Evolutionary conservation across 2,113 vertebrate genomes (phyloP).

Genomic region (Brienomyrus longianalis): DNA sequence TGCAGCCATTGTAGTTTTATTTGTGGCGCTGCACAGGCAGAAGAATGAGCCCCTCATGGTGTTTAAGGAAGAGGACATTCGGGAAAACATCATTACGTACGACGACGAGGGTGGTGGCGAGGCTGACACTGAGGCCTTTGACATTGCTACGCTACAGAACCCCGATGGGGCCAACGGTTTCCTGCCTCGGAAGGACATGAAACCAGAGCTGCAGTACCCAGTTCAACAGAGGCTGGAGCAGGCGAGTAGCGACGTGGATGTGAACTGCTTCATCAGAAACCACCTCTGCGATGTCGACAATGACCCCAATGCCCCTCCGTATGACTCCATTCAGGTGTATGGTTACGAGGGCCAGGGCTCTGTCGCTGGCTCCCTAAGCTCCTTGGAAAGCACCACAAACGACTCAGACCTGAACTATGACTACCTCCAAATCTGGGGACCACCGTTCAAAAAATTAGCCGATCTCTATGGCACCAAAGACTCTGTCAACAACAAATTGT

Average conservation of each 20-base stretch:
- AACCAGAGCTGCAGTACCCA: conserved; percentile 86
- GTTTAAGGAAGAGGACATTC: conserved; percentile 94
- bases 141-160: conserved; percentile 95
- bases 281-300: conserved; percentile 87
- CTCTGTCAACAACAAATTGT: conserved; percentile 84
- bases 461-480: conserved; percentile 99
- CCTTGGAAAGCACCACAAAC: conserved; percentile 89
- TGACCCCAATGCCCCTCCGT: conserved; percentile 88
- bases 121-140: conserved; percentile 95
- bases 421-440: conserved; percentile 99
- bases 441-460: conserved; percentile 96
- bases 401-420: conserved; percentile 99
- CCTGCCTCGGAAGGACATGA: conserved; percentile 92
- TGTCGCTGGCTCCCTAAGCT: conserved; percentile 89
- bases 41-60: conserved; percentile 94
- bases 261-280: conserved; percentile 93
- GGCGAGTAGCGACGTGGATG: conserved; percentile 81
- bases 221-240: conserved; percentile 67
- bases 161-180: conserved; percentile 92
- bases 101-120: conserved; percentile 95
- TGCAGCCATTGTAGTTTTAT: conserved; percentile 84
- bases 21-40: conserved; percentile 87
- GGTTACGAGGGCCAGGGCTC: conserved; percentile 94
- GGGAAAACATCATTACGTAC: conserved; percentile 97
- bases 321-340: conserved; percentile 99